These are phyloP conservation scores for Lepidocyrtoides sp. DNA, from an alignment of 2,888 invertebrate genomes.

Conservation along the genomic window DNA sequence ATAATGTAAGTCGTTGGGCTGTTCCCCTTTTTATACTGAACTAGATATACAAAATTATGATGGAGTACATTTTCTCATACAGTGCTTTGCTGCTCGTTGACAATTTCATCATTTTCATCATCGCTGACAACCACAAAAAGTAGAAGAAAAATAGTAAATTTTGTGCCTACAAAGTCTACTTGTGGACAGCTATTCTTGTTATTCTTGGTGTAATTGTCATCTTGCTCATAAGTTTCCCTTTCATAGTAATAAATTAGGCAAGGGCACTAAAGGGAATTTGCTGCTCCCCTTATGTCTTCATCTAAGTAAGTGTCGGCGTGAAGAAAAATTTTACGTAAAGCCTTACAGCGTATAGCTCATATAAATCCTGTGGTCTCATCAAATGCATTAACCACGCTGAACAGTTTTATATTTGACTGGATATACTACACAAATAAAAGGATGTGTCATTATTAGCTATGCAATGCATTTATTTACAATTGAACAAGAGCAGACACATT, in stretches of 20 bases:
- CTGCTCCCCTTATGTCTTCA: conserved; percentile 76
- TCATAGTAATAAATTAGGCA: conserved; percentile 70
- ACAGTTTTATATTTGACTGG: no score
- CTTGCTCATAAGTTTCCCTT: conserved; percentile 66
- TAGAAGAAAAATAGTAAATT: neutral
- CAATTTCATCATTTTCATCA: conserved; percentile 43
- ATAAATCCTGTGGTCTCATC: no score
- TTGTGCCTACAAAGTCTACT: neutral
- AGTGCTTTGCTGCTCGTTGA: conserved; percentile 43
- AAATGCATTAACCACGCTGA: no score
- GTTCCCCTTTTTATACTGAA: neutral
- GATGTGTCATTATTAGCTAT: no score
- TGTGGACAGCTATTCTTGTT: conserved; percentile 48
- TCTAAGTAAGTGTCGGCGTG: conserved; percentile 32
- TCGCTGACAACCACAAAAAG: neutral
- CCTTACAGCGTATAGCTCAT: no score
- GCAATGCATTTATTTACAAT: no score
- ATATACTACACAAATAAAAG: no score
- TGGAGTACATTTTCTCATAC: neutral
- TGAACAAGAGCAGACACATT: no score
- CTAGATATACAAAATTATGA: conserved; percentile 12
- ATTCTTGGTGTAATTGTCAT: conserved; percentile 67
- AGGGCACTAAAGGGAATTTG: conserved; percentile 80
- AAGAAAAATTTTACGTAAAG: neutral
- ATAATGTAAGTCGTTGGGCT: neutral